These are phyloP conservation scores for Crocallis elinguaria DNA, from an alignment of 2,888 invertebrate genomes.

Conservation along the genomic window DNA sequence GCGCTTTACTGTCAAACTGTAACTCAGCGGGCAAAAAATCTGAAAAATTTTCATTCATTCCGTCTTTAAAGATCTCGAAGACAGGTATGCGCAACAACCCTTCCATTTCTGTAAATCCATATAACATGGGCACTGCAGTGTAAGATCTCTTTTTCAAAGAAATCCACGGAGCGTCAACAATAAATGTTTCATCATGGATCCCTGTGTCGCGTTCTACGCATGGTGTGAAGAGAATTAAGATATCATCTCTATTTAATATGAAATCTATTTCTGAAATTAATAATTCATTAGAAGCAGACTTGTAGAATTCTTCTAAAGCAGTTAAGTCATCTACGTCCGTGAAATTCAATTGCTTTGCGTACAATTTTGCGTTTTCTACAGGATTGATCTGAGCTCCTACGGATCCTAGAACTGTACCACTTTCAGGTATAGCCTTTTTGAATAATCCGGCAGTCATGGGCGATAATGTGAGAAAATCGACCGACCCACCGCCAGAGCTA, in stretches of 20 bases:
- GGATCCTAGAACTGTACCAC: conserved; percentile 48
- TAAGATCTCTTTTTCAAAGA: conserved; percentile 46
- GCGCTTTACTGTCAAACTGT: conserved; percentile 41
- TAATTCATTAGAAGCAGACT: conserved; percentile 42
- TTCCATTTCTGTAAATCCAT: conserved; percentile 62
- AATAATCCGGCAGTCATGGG: conserved; percentile 55
- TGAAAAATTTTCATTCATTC: conserved; percentile 60
- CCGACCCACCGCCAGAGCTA: conserved; percentile 60
- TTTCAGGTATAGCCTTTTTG: conserved; percentile 59
- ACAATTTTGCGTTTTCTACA: conserved; percentile 52
- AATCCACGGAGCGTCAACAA: conserved; percentile 51
- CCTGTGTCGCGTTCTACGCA: conserved; percentile 40
- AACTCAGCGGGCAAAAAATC: conserved; percentile 61
- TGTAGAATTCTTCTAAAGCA: conserved; percentile 60
- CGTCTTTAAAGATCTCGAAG: conserved; percentile 48
- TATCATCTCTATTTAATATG: conserved; percentile 22
- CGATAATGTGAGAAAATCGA: conserved; percentile 60
- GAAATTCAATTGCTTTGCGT: conserved; percentile 50
- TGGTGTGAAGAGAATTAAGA: conserved; percentile 40
- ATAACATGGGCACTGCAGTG: conserved; percentile 52
- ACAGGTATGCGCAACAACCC: conserved; percentile 46
- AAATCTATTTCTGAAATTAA: conserved; percentile 38
- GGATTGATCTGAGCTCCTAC: conserved; percentile 57
- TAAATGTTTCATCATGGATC: conserved; percentile 46
- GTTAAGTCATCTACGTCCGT: conserved; percentile 48